Evolutionary conservation across 2,797 vertebrate species (phyloP).

Genomic region (Staurois parvus): DNA sequence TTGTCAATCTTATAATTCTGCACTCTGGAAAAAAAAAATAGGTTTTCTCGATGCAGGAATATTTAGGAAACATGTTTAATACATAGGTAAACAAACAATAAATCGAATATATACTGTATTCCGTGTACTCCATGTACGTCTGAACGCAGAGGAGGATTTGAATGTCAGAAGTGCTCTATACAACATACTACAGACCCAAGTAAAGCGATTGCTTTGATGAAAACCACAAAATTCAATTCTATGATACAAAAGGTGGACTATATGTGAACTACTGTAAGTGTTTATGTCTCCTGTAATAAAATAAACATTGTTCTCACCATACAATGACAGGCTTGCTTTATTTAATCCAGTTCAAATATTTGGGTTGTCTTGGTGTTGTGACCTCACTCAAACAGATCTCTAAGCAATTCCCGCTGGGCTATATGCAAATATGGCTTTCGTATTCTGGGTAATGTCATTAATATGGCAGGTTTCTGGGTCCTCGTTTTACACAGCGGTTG

Average conservation of each 20-base stretch:
- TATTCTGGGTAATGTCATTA: constrained; percentile 1
- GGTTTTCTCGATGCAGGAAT: background rate
- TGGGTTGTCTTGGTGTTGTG: background rate
- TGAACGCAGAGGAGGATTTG: background rate
- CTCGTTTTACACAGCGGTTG: too few species aligned
- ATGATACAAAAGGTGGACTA: background rate
- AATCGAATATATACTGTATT: background rate
- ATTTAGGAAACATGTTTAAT: constrained; percentile 5
- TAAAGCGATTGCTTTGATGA: background rate
- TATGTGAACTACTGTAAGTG: background rate
- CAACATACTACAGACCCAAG: background rate
- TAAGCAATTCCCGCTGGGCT: background rate
- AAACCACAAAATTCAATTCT: background rate
- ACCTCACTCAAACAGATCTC: background rate
- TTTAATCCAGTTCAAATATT: background rate
- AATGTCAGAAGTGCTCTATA: background rate
- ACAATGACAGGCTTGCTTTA: background rate
- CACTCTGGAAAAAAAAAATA: background rate
- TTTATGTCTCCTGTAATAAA: background rate
- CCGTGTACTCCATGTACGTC: background rate
- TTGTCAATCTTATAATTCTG: background rate
- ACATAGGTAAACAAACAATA: background rate
- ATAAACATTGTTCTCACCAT: background rate
- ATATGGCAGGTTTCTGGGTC: background rate
- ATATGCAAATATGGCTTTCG: background rate